Evolutionary conservation across 2,797 vertebrate species (phyloP).

Genomic region (Ptychadena robeensis): DNA sequence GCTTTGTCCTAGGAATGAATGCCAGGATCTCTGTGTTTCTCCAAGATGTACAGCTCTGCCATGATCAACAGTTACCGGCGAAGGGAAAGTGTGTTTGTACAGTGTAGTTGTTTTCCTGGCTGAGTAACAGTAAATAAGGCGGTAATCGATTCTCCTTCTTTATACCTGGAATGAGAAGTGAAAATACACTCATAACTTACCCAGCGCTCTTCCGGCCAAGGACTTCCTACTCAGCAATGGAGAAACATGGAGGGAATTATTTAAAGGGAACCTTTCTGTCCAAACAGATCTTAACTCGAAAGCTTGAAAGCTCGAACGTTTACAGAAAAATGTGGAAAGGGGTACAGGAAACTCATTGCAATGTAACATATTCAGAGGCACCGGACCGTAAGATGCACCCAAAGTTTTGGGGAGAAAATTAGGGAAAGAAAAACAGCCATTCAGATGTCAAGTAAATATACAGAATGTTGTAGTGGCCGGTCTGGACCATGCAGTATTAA

Average conservation of each 20-base stretch:
- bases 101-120: slow-evolving; percentile 19
- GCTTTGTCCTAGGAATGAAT: neutral
- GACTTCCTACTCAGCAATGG: neutral
- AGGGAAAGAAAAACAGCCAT: too few relatives aligned
- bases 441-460: too few relatives aligned
- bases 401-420: too few relatives aligned
- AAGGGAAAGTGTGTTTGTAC: slow-evolving; percentile 44
- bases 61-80: slow-evolving; percentile 22
- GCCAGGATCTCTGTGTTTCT: neutral
- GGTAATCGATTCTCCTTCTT: slow-evolving; percentile 48
- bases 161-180: slow-evolving; percentile 21
- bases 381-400: too few relatives aligned
- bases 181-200: slow-evolving; percentile 49
- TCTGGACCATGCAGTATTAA: too few relatives aligned
- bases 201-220: neutral
- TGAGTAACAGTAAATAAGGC: slow-evolving; percentile 43
- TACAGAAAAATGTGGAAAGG: too few relatives aligned
- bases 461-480: too few relatives aligned
- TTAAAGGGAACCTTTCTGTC: neutral
- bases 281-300: too few relatives aligned
- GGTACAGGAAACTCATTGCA: too few relatives aligned
- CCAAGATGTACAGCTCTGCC: neutral
- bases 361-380: too few relatives aligned
- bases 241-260: too few relatives aligned
- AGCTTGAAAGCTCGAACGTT: too few relatives aligned